phyloP scores from a whole-genome alignment of 2,113 vertebrate species.

The Ageneiosus marmoratus region DNA sequence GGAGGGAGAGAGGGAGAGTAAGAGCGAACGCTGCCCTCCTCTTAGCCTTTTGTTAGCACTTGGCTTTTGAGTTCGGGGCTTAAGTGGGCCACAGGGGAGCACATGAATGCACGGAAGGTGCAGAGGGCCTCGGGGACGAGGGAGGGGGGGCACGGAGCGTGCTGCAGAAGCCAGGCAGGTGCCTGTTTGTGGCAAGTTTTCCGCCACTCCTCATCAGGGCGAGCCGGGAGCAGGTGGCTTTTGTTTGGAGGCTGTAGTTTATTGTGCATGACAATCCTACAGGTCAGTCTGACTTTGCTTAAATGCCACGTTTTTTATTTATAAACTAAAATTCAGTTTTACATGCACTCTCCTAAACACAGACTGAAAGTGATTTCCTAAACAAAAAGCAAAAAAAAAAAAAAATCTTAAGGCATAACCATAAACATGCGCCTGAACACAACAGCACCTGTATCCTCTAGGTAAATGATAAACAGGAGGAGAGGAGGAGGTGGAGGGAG shows the following conservation, averaged over 20 bases:
- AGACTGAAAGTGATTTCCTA: background rate
- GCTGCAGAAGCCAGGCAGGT: constrained; percentile 61
- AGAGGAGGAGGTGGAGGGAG: constrained; percentile 30
- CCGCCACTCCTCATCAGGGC: constrained; percentile 44
- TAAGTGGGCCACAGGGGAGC: constrained; percentile 81
- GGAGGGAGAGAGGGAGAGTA: constrained; percentile 14
- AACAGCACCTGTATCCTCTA: constrained; percentile 56
- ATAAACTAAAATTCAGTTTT: background rate
- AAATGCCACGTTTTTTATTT: background rate
- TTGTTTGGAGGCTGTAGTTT: constrained; percentile 51
- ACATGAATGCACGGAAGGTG: constrained; percentile 63
- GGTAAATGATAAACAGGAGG: constrained; percentile 41
- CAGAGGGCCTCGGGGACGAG: constrained; percentile 59
- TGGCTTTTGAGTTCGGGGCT: constrained; percentile 73
- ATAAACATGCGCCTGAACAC: constrained; percentile 46
- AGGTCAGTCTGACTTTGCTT: background rate
- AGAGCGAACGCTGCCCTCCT: constrained; percentile 47
- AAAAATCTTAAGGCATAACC: too few species aligned
- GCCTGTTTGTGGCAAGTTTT: constrained; percentile 61
- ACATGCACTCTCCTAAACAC: background rate
- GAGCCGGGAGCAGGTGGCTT: constrained; percentile 71
- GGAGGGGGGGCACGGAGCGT: constrained; percentile 49
- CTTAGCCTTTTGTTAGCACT: constrained; percentile 73
- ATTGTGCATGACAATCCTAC: constrained; percentile 35
- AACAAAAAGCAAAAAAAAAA: background rate